Conservation (phyloP, 2,113 vertebrate species). For the Macquaria australasica region DNA sequence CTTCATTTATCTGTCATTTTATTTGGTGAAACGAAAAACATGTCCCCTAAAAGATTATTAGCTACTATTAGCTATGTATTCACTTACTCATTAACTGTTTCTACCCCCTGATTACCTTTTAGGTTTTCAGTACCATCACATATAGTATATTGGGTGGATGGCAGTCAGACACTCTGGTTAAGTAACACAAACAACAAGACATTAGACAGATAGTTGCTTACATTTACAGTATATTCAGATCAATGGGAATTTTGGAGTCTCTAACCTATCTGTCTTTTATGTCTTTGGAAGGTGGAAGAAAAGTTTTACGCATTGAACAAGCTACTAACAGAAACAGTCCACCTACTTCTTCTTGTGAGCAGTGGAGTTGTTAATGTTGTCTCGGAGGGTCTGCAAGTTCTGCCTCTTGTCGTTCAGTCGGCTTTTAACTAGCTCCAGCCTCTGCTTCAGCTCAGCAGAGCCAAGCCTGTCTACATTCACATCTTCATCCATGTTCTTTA, state of each 20-base stretch:
- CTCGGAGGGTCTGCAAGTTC: constrained; percentile 64
- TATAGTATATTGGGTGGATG: background rate
- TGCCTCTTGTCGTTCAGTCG: constrained; percentile 77
- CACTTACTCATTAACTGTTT: background rate
- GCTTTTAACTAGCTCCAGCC: constrained; percentile 70
- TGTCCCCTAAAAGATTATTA: background rate
- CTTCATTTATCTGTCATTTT: background rate
- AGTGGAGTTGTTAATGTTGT: constrained; percentile 61
- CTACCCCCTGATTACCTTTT: background rate
- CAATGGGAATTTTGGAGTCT: background rate
- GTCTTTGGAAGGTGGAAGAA: background rate
- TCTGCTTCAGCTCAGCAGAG: constrained; percentile 69
- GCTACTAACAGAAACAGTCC: constrained; percentile 7
- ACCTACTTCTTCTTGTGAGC: constrained; percentile 74
- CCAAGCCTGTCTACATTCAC: constrained; percentile 37
- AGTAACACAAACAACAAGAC: background rate
- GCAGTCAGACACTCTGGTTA: background rate
- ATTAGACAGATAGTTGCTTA: background rate
- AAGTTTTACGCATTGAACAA: background rate
- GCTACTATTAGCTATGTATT: background rate
- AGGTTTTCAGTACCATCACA: background rate
- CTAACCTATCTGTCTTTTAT: background rate
- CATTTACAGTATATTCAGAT: background rate
- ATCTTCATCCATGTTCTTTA: constrained; percentile 78
- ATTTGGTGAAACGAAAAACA: background rate